Evolutionary conservation across 1,140 invertebrate genomes (phyloP), one percentile per base, ranked within the genome.

Genomic region (Rhopalosiphum maidis): DNA sequence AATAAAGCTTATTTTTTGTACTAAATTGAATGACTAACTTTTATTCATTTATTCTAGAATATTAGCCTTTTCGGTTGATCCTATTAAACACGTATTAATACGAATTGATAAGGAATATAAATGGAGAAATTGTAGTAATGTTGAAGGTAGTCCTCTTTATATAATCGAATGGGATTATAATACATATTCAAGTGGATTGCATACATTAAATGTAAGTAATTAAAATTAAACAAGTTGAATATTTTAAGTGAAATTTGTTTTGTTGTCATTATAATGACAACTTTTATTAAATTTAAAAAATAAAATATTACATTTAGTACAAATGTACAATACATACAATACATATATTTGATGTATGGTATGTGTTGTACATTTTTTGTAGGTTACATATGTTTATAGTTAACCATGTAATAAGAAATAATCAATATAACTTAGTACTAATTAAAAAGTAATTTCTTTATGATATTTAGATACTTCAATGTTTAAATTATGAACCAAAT

Each of bases 41-140:
- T 90, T 55, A 55, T 91, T 37, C 93, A 94, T 93, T 94, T 55
- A 94, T 95, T 95, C 83, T 95, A 97, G 98, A 95, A 96, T 97
- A 94, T 95, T 98, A 93, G 97, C 96, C 83, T 98, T 98, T 95
- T 98, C 97, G 89, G 95, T 96, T 94, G 95, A 96, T 37, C 94
- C 95, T 77, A 97, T 98, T 94, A 95, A 95, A 91, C 95, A 94
- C 93, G 97, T 98, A 1, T 95, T 96, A 95, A 96, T 98, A 1
- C 95, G 96, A 94, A 96, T 98, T 92, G 96, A 98, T 95, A 48
- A 46, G 2, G 95, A 96, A 94, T 95, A 95, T 83, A 95, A 95
- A 85, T 98, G 97, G 97, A 95, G 95, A 93, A 94, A 95, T 94
- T 97, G 97, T 94, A 95, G 95, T 89, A 95, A 96, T 93, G 95